phyloP scores from a whole-genome alignment of 2,113 vertebrate genomes.

The Toxotes jaculatrix region DNA sequence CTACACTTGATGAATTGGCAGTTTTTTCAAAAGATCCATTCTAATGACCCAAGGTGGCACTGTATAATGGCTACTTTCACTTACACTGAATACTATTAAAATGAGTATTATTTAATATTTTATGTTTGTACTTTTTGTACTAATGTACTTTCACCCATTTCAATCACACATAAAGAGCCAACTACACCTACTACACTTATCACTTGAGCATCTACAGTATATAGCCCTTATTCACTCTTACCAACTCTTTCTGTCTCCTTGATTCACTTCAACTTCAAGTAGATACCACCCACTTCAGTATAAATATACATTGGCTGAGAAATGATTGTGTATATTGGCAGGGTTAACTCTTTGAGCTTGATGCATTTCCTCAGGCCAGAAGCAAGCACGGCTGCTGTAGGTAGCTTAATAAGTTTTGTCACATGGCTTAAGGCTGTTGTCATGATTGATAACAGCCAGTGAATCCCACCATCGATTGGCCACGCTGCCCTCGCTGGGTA shows the following conservation, averaged over 20 bases:
- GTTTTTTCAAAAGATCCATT: not conserved
- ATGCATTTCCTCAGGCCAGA: slow-evolving; percentile 55
- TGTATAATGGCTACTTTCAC: not conserved
- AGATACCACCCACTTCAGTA: not conserved
- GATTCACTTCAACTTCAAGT: slow-evolving; percentile 9
- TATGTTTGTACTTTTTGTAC: not conserved
- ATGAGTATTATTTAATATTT: not conserved
- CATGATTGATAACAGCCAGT: slow-evolving; percentile 77
- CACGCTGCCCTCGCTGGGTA: slow-evolving; percentile 41
- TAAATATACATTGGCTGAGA: slow-evolving; percentile 36
- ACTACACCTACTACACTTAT: not conserved
- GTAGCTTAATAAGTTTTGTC: slow-evolving; percentile 74
- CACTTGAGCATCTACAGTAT: not conserved
- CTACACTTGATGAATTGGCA: not conserved
- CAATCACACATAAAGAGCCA: not conserved
- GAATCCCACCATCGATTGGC: slow-evolving; percentile 74
- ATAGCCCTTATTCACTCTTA: not conserved
- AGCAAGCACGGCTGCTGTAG: slow-evolving; percentile 51
- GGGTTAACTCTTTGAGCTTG: slow-evolving; percentile 63
- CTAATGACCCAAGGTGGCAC: not conserved
- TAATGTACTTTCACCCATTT: not conserved
- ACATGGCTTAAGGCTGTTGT: slow-evolving; percentile 74
- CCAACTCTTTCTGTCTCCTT: slow-evolving; percentile 28
- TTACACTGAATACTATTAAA: not conserved
- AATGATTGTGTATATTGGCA: slow-evolving; percentile 54